These are phyloP conservation scores for Unio pictorum DNA, from an alignment of 2,888 invertebrate genomes.

Conservation along the genomic window DNA sequence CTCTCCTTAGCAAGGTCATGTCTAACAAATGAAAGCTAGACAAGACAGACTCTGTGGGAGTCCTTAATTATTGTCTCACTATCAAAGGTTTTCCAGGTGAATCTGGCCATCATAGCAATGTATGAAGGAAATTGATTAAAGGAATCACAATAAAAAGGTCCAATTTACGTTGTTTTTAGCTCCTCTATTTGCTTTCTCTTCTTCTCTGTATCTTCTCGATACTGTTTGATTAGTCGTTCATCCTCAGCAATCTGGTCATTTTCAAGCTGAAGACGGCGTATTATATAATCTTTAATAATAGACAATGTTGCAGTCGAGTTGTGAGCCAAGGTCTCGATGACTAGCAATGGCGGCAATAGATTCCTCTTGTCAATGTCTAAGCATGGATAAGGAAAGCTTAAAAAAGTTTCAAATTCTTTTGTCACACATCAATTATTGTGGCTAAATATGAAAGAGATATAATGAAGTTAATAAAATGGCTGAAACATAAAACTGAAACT, in stretches of 20 bases:
- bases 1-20: no score
- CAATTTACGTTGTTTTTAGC: slow-evolving; percentile 77
- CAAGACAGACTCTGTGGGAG: no score
- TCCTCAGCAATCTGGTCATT: slow-evolving; percentile 83
- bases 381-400: slow-evolving; percentile 41
- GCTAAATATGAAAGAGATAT: no score
- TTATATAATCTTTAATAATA: slow-evolving; percentile 83
- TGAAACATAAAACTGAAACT: no score
- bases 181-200: slow-evolving; percentile 83
- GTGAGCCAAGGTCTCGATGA: slow-evolving; percentile 89
- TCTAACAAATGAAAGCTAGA: no score
- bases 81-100: no score
- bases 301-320: slow-evolving; percentile 84
- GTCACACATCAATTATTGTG: neutral
- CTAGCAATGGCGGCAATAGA: slow-evolving; percentile 88
- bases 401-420: neutral
- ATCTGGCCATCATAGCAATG: no score
- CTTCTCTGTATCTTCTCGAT: slow-evolving; percentile 82
- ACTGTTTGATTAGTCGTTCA: slow-evolving; percentile 82
- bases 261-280: slow-evolving; percentile 82
- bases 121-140: no score
- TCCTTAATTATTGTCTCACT: no score
- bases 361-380: slow-evolving; percentile 81
- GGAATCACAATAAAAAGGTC: neutral
- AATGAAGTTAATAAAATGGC: no score